Conservation (phyloP, 2,888 invertebrate species). For the Notodonta ziczac region DNA sequence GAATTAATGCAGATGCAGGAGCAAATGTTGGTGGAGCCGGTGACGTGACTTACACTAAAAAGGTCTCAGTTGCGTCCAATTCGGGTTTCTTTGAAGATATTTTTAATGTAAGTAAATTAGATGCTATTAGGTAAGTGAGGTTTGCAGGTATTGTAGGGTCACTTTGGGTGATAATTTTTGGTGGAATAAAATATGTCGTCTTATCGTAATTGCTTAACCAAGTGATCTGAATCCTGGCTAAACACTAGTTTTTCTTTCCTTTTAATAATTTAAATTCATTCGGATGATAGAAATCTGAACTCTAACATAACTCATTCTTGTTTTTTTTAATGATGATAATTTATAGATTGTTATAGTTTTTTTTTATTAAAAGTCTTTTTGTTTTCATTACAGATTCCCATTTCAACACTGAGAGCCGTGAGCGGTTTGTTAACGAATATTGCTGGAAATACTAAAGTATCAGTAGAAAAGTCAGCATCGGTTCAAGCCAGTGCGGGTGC, state of each 20-base stretch:
- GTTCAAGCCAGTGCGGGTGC: constrained; percentile 63
- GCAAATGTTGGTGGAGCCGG: constrained; percentile 41
- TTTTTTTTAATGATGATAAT: too few species aligned
- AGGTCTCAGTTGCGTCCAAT: constrained; percentile 59
- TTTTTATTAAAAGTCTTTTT: constrained; percentile 1
- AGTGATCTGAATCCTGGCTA: too few species aligned
- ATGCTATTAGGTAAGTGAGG: too few species aligned
- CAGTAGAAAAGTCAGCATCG: constrained; percentile 71
- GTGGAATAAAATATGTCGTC: too few species aligned
- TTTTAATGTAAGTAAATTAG: constrained; percentile 83
- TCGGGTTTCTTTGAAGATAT: constrained; percentile 85
- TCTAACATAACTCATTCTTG: too few species aligned
- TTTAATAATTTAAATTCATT: too few species aligned
- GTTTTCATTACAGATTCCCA: constrained; percentile 84
- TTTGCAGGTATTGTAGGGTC: too few species aligned
- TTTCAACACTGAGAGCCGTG: constrained; percentile 86
- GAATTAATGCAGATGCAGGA: constrained; percentile 22
- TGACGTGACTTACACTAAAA: constrained; percentile 56
- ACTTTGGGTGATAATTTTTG: too few species aligned
- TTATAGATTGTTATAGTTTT: neutral
- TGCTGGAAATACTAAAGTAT: constrained; percentile 67
- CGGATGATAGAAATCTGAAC: too few species aligned
- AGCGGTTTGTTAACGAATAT: constrained; percentile 85
- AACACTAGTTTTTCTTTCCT: too few species aligned
- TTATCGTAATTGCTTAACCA: too few species aligned